These are phyloP conservation scores for Hermaeophaga mercurialis DNA, from an alignment of 2,888 invertebrate species.

Conservation along the genomic window DNA sequence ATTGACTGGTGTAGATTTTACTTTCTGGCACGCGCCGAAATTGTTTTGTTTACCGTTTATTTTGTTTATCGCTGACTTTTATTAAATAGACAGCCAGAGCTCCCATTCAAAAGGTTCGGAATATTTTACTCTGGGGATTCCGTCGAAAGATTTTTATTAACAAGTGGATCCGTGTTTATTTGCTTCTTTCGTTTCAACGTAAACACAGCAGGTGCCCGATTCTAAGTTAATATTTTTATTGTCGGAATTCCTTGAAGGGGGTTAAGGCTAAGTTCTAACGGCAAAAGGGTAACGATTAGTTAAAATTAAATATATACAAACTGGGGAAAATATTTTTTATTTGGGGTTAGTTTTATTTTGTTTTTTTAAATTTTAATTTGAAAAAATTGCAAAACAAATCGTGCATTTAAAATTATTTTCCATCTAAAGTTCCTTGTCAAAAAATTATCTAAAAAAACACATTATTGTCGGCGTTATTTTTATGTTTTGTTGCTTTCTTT, in stretches of 20 bases:
- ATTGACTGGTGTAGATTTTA: neutral
- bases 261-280: no score
- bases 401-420: no score
- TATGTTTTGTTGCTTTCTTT: no score
- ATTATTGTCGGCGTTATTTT: no score
- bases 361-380: no score
- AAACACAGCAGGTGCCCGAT: neutral
- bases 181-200: neutral
- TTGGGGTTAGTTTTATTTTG: no score
- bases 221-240: neutral
- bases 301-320: no score
- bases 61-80: conserved; percentile 7
- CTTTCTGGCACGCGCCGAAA: conserved; percentile 6
- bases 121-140: conserved; percentile 14
- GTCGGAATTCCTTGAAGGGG: neutral
- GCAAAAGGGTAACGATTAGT: no score
- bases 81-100: neutral
- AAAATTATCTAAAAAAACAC: no score
- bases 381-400: no score
- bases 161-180: conserved; percentile 4
- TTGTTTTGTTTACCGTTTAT: conserved; percentile 8
- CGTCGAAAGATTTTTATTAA: conserved; percentile 8
- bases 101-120: conserved; percentile 15
- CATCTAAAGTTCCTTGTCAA: no score
- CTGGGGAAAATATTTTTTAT: no score